Evolutionary conservation across 2,888 invertebrate species (phyloP), one percentile per base, ranked within the genome.

Genomic region (Cerastoderma edule): DNA sequence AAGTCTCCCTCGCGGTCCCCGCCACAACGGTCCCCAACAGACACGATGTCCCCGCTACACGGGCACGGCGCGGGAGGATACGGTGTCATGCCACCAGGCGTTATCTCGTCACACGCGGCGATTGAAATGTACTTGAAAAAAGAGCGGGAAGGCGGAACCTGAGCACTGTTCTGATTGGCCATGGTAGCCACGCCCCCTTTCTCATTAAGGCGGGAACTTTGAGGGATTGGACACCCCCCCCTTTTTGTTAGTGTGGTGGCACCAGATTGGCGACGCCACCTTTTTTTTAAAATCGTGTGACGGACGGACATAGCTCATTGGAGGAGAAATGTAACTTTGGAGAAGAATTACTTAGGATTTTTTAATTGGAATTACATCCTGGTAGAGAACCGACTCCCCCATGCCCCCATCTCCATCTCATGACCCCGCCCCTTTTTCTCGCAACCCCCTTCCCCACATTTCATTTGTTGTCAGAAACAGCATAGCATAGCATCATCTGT

Each of bases 361-460:
- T 74, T 69, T 73, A 80, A 80, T 80, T 80, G 70, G 70, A 79
- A 75, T 54, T 78, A 67, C 73, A 78, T 78, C 76, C 30, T 67
- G 16, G 53, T 28, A 48, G 46, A 48, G 35, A n/a, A n/a, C n/a
- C n/a, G n/a, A n/a, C n/a, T n/a, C n/a, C n/a, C n/a, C n/a, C n/a
- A n/a, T n/a, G n/a, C n/a, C n/a, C n/a, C n/a, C n/a, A n/a, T n/a
- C n/a, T n/a, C n/a, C n/a, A n/a, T n/a, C 27, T 53, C 53, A 53
- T 53, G 53, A 53, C 53, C 53, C n/a, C n/a, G n/a, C n/a, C n/a
- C n/a, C n/a, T n/a, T n/a, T n/a, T n/a, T n/a, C n/a, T n/a, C n/a
- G n/a, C n/a, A n/a, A n/a, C n/a, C n/a, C n/a, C n/a, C n/a, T n/a
- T n/a, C n/a, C n/a, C n/a, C n/a, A n/a, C n/a, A n/a, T n/a, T n/a